Base-by-base conservation (phyloP, 1,140 invertebrate species). In the Ericerus pela region DNA sequence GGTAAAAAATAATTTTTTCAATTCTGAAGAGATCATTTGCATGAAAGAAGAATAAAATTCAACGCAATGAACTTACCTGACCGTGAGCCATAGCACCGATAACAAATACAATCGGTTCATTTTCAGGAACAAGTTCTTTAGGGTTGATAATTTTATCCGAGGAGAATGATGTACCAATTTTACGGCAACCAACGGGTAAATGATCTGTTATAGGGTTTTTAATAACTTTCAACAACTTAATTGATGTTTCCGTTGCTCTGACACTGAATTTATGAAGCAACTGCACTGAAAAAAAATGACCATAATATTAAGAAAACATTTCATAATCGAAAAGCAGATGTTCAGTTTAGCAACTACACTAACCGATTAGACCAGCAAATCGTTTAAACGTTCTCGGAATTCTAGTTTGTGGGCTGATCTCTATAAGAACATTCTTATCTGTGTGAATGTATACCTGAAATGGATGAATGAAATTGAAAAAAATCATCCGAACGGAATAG, bases 71-170 rank as follows among this genome's bases (percentile, higher is more conserved):
- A 60, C 58, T 71, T 69, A 85, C 82, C 69, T 85, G 86, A 56
- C 96, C 96, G 73, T 96, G 92, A 3, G 95, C 94, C 82, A 99
- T 96, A 2, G 95, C 93, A 38, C 96, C 96, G 60, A 99, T 75
- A 3, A 97, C 82, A 59, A 99, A 73, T 0, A 84, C 92, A 58
- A 96, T 78, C 14, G 92, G 90, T 62, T 92, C 85, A 58, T 79
- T 70, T 27, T 73, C 69, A 6, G 87, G 85, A 12, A 94, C 88
- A 11, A 98, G 65, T 51, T 94, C 86, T 55, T 76, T 69, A 36
- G 85, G 81, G 65, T 86, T 82, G 38, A 82, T 68, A 1, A 91
- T 72, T 62, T 85, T 76, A 58, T 84, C 81, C 0, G 89, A 80
- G 63, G 81, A 84, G 69, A 90, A 97, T 22, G 93, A 95, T 72